Percentiles rank a stretch among this genome's conserved stretches.
phyloP scores from a whole-genome alignment of 2,888 invertebrate genomes.

The Leptothorax acervorum region DNA sequence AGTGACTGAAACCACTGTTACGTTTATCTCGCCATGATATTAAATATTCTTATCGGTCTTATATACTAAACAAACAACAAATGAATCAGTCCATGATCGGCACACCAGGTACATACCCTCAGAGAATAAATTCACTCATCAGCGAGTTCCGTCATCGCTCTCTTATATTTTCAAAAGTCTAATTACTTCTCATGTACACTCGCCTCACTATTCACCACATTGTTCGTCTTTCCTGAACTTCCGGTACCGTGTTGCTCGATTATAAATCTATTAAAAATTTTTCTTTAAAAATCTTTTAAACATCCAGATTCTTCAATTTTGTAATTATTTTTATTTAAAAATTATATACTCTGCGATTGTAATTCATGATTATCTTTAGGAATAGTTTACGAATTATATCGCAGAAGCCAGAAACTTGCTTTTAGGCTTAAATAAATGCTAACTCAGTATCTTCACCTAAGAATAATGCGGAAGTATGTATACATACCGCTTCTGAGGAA shows the following conservation, averaged over 20 bases:
- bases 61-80: conserved; percentile 14
- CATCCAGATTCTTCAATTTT: background rate
- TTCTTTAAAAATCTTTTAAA: background rate
- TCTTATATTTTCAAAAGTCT: conserved; percentile 8
- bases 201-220: background rate
- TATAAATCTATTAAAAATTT: background rate
- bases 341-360: background rate
- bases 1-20: conserved; percentile 11
- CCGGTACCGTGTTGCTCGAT: background rate
- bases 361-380: background rate
- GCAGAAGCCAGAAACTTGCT: background rate
- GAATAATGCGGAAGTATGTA: background rate
- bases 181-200: background rate
- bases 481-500: background rate
- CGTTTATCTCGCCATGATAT: conserved; percentile 27
- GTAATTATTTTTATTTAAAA: background rate
- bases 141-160: background rate
- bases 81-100: background rate
- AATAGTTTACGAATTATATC: background rate
- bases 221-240: background rate
- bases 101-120: conserved; percentile 30
- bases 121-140: conserved; percentile 27
- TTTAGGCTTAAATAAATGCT: background rate
- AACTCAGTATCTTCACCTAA: background rate
- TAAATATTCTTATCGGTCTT: conserved; percentile 15